Evolutionary conservation across 1,140 invertebrate genomes (phyloP).

Genomic region (Drosophila pseudoananassae): DNA sequence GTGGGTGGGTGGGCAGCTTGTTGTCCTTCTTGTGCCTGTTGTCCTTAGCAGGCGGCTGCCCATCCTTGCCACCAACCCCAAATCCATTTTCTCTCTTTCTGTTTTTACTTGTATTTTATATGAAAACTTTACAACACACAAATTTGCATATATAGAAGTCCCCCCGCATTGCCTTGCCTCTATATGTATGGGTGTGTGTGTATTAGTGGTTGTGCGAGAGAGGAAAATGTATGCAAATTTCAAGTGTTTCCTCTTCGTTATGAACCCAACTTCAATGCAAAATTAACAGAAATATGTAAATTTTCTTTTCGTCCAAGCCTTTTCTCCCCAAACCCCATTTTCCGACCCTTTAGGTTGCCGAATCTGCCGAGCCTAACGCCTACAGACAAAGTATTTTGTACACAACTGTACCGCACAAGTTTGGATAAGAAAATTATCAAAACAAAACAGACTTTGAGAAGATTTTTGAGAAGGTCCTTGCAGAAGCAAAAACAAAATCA

Average conservation of each 20-base stretch:
- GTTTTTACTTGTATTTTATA: slow-evolving; percentile 83
- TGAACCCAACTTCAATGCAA: slow-evolving; percentile 83
- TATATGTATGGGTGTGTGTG: slow-evolving; percentile 22
- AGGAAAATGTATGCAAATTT: slow-evolving; percentile 82
- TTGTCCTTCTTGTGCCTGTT: slow-evolving; percentile 75
- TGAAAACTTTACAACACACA: slow-evolving; percentile 78
- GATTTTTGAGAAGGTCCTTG: background rate
- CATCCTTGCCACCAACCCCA: slow-evolving; percentile 46
- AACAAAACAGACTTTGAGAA: background rate
- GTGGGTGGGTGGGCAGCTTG: slow-evolving; percentile 40
- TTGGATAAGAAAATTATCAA: slow-evolving; percentile 49
- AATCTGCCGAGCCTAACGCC: slow-evolving; percentile 58
- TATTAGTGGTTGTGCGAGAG: slow-evolving; percentile 45
- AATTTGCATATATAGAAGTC: slow-evolving; percentile 76
- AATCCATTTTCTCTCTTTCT: slow-evolving; percentile 63
- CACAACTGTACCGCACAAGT: slow-evolving; percentile 65
- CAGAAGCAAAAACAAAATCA: too few species aligned
- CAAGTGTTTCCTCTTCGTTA: slow-evolving; percentile 83
- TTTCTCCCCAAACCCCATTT: slow-evolving; percentile 29
- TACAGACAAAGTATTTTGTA: slow-evolving; percentile 42
- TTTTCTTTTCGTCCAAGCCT: slow-evolving; percentile 73
- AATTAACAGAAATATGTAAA: slow-evolving; percentile 84
- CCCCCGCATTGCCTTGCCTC: slow-evolving; percentile 5
- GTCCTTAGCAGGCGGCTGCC: slow-evolving; percentile 42
- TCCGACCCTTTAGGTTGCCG: slow-evolving; percentile 8